Evolutionary conservation across 2,888 invertebrate species (phyloP).

Genomic region (Dinocampus coccinellae): DNA sequence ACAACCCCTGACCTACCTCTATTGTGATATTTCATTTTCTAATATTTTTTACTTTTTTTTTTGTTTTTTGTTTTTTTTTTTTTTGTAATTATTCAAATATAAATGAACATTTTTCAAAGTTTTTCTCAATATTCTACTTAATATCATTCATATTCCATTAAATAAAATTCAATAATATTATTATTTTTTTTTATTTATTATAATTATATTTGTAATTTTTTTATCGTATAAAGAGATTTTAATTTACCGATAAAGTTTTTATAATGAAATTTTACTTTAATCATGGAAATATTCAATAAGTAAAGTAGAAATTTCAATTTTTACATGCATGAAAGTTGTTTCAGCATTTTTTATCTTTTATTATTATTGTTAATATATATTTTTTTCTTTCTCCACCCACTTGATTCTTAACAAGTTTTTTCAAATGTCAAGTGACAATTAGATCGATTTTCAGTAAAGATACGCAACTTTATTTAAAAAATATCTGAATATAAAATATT

Average conservation of each 20-base stretch:
- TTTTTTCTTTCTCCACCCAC: not conserved
- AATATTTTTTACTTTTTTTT: too few species aligned
- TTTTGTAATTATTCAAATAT: too few species aligned
- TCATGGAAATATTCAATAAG: not conserved
- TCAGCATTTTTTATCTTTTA: too few species aligned
- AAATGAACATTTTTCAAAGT: too few species aligned
- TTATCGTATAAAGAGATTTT: not conserved
- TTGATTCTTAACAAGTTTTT: not conserved
- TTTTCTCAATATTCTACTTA: too few species aligned
- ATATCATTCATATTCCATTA: too few species aligned
- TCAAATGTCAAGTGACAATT: not conserved
- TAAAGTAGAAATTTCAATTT: not conserved
- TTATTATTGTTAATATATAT: too few species aligned
- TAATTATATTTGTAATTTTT: not conserved
- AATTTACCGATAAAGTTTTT: not conserved
- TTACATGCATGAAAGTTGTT: not conserved
- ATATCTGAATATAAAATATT: too few species aligned
- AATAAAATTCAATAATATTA: too few species aligned
- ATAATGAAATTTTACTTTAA: not conserved
- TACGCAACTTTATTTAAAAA: not conserved
- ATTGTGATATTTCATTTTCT: not conserved
- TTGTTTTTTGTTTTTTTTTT: too few species aligned
- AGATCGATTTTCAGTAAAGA: not conserved
- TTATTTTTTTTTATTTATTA: not conserved
- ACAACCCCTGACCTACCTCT: conserved; percentile 14